Evolutionary conservation across 2,888 invertebrate genomes (phyloP).

Genomic region (Tridacna crocea): DNA sequence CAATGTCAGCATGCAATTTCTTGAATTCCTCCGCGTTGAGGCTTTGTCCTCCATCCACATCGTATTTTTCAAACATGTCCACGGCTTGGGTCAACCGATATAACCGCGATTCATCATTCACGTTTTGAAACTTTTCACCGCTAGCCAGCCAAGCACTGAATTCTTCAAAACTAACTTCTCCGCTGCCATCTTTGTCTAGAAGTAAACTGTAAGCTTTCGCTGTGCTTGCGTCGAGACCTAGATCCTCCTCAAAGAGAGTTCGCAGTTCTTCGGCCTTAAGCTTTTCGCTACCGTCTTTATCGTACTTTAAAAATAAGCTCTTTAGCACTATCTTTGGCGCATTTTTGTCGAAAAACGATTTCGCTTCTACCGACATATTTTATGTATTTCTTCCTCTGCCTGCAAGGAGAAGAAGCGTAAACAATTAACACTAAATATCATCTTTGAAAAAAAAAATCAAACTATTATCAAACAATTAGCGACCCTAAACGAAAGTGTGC

Average conservation of each 20-base stretch:
- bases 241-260: conserved; percentile 26
- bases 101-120: conserved; percentile 31
- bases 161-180: conserved; percentile 23
- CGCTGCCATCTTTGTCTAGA: conserved; percentile 30
- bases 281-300: conserved; percentile 28
- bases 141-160: conserved; percentile 30
- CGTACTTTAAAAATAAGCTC: conserved; percentile 38
- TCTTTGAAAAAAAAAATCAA: too few species aligned
- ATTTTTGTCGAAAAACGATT: conserved; percentile 22
- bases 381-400: too few species aligned
- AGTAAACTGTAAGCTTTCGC: conserved; percentile 27
- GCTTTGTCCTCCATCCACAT: conserved; percentile 25
- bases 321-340: conserved; percentile 29
- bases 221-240: conserved; percentile 22
- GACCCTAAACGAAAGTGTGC: too few species aligned
- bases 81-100: conserved; percentile 17
- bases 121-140: conserved; percentile 19
- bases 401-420: too few species aligned
- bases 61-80: conserved; percentile 41
- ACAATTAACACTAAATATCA: too few species aligned
- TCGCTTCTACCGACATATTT: too few species aligned
- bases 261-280: conserved; percentile 19
- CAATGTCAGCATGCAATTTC: conserved; percentile 27
- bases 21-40: conserved; percentile 31
- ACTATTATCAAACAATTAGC: too few species aligned